Evolutionary conservation across 2,113 vertebrate genomes (phyloP), one percentile per base, ranked within the genome.

Genomic region (Melospiza georgiana): DNA sequence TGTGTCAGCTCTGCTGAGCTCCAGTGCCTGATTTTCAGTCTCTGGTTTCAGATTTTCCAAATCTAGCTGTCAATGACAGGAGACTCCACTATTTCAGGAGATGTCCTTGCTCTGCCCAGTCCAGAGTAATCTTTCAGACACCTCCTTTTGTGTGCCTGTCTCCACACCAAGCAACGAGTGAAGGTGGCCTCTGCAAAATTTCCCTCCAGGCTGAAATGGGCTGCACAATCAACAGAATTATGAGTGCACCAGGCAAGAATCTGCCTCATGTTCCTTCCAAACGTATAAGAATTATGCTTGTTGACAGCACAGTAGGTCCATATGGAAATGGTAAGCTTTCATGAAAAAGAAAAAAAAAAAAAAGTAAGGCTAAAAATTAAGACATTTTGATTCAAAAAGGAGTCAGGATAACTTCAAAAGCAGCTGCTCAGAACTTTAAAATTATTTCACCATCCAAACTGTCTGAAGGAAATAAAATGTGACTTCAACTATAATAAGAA

Each of bases 31-130:
- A n/a, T 63, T 94, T 91, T 49, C 78, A 69, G 35, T 16, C 12
- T 83, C 35, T 67, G 89, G 51, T 5, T 19, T 68, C 91, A 93
- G 54, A 93, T 96, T 95, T 95, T 93, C 90, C 91, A 77, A 43
- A 74, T 23, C 52, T n/a, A 22, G 68, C 59, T 86, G 72, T 86
- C 1, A 0, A 59, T 74, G 67, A 41, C 52, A 57, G 28, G 52
- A 59, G 72, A 21, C 22, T 37, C 15, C 44, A 6, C 67, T 80
- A 37, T 82, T 88, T 94, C 59, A 92, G 44, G 79, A 86, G 61
- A 62, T 39, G 57, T 57, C 67, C 27, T 69, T 58, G 39, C 63
- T 93, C 46, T 95, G 59, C 67, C 55, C 61, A 74, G 43, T 23
- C 73, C 71, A 39, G 6, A 67, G 35, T 49, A 83, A 92, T 63